Percentiles rank a stretch among this genome's conserved stretches.
Conservation (phyloP, 2,797 vertebrate species). For the Pagetopsis macropterus region DNA sequence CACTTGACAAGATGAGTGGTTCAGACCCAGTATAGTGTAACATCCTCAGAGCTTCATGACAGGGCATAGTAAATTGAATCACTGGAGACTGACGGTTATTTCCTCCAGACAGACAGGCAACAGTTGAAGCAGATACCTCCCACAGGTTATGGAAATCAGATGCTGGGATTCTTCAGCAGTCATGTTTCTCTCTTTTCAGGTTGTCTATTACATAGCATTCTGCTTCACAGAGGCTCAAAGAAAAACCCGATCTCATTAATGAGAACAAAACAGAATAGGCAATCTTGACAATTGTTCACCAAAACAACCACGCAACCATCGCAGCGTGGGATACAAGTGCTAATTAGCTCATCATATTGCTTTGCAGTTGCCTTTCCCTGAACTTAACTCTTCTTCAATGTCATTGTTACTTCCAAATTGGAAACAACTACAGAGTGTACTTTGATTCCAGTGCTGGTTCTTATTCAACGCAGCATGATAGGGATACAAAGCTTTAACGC, state of each 20-base stretch:
- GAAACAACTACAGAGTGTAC: constrained; percentile 36
- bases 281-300: constrained; percentile 69
- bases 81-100: constrained; percentile 62
- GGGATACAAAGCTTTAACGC: constrained; percentile 42
- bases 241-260: constrained; percentile 65
- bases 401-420: constrained; percentile 62
- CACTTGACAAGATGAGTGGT: constrained; percentile 52
- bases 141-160: constrained; percentile 56
- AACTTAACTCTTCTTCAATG: constrained; percentile 66
- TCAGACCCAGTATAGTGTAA: constrained; percentile 42
- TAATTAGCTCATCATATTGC: constrained; percentile 74
- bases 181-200: constrained; percentile 45
- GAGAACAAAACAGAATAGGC: constrained; percentile 61
- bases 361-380: constrained; percentile 42
- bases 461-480: constrained; percentile 52
- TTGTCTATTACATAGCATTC: constrained; percentile 51
- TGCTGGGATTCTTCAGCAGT: constrained; percentile 38
- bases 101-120: constrained; percentile 57
- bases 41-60: constrained; percentile 44
- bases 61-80: constrained; percentile 51
- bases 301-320: constrained; percentile 57
- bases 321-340: constrained; percentile 57
- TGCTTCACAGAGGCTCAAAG: constrained; percentile 52
- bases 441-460: constrained; percentile 57
- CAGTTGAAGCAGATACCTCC: constrained; percentile 54